Evolutionary conservation across 2,113 vertebrate genomes (phyloP), one percentile per base, ranked within the genome.

Genomic region (Emberiza fucata): DNA sequence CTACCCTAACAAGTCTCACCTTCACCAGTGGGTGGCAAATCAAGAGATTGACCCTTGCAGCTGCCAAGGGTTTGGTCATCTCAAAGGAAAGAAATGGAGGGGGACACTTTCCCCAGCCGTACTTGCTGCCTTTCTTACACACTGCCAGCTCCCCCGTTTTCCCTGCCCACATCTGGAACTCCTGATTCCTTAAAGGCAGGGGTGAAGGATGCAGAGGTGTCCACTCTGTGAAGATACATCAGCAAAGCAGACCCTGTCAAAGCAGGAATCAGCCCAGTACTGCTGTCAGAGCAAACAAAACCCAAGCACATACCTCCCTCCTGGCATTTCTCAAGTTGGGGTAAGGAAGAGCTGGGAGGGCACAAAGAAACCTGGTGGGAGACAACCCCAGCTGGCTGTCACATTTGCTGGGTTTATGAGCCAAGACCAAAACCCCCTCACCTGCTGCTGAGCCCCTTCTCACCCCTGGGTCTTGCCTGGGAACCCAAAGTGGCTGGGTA

Each of bases 81-180:
- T 72, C 3, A 4, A 78, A 51, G 31, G 14, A 45, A 60, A 71
- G 25, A 68, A 71, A 47, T 2, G 9, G 42, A 73, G 9, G 8
- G 78, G 57, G 81, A 29, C 0, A 1, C 0, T 45, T 81, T 73
- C 19, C 16, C 9, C 9, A 9, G 2, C 3, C 0, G 0, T 57
- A 7, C 17, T 42, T 66, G 5, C 17, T 84, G 16, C 4, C 8
- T 68, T 88, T 66, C 48, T 66, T 20, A 73, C 6, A 33, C 4
- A 13, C 12, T 70, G 12, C 14, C 25, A 14, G 16, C 9, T 88
- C 11, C 12, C 13, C 2, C 1, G 3, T 51, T 40, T 45, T 45
- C 31, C 14, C 10, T 61, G 9, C 4, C 24, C 19, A 14, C 6
- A 37, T 20, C 35, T 95, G 15, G 20, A 70, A 0, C 14, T 54